Conservation (phyloP, 2,113 vertebrate species). For the Oreochromis niloticus region DNA sequence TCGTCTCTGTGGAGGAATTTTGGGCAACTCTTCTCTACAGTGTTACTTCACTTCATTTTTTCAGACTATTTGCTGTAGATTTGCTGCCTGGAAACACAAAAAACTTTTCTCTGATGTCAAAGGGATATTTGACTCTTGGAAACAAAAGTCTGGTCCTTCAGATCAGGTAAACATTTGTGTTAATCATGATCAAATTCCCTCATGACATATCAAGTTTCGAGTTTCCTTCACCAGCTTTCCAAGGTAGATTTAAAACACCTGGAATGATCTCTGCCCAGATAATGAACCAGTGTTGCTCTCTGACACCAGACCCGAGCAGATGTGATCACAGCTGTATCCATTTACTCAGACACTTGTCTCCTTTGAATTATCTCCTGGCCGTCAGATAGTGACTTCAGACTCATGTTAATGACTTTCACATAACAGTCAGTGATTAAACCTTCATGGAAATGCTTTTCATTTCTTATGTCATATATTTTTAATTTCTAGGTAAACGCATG, state of each 20-base stretch:
- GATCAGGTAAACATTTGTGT: not conserved
- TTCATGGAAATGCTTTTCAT: too few relatives aligned
- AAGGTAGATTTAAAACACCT: accelerated
- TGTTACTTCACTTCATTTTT: not conserved
- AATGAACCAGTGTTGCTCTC: not conserved
- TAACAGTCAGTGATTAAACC: not conserved
- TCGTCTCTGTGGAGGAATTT: not conserved
- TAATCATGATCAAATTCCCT: not conserved
- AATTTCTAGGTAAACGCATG: too few relatives aligned
- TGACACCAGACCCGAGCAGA: not conserved
- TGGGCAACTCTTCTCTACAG: accelerated
- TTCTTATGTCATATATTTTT: too few relatives aligned
- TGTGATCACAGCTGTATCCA: not conserved
- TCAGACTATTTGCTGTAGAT: accelerated
- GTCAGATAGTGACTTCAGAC: not conserved
- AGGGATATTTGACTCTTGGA: not conserved
- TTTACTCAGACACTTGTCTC: accelerated
- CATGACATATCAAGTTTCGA: accelerated
- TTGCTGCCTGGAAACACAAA: not conserved
- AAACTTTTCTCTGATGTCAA: accelerated
- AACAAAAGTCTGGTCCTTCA: not conserved
- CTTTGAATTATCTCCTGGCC: accelerated
- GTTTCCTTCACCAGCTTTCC: not conserved
- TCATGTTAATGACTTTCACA: accelerated
- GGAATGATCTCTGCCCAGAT: accelerated